Evolutionary conservation across 2,113 vertebrate genomes (phyloP).

Genomic region (Neolamprologus brichardi): DNA sequence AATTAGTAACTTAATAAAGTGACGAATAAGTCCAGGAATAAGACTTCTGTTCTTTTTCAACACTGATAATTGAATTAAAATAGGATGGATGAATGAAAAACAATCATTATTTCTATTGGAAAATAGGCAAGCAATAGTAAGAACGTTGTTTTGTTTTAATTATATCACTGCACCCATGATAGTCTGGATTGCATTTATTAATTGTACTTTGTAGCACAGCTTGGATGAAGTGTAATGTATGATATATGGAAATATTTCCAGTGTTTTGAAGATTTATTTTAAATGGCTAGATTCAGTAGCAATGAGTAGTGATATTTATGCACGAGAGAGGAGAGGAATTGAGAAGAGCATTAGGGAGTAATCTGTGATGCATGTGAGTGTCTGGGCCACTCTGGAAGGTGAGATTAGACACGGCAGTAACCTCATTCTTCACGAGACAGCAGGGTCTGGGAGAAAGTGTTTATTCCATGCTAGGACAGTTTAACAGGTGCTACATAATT

Average conservation of each 20-base stretch:
- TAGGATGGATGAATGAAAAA: background rate
- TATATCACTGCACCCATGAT: background rate
- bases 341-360: background rate
- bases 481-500: background rate
- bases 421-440: background rate
- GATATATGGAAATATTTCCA: background rate
- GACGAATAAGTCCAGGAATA: background rate
- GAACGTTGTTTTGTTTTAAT: background rate
- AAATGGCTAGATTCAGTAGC: background rate
- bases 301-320: background rate
- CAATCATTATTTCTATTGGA: background rate
- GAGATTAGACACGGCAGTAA: background rate
- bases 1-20: background rate
- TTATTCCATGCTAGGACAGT: background rate
- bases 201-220: background rate
- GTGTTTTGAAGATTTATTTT: background rate
- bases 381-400: background rate
- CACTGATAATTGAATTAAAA: background rate
- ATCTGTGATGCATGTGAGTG: background rate
- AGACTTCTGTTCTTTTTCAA: background rate
- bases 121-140: background rate
- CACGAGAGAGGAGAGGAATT: background rate
- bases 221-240: background rate
- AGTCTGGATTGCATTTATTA: background rate
- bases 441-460: background rate